Base-by-base conservation (phyloP, 2,888 invertebrate genomes). In the Chelonus formosanus region DNA sequence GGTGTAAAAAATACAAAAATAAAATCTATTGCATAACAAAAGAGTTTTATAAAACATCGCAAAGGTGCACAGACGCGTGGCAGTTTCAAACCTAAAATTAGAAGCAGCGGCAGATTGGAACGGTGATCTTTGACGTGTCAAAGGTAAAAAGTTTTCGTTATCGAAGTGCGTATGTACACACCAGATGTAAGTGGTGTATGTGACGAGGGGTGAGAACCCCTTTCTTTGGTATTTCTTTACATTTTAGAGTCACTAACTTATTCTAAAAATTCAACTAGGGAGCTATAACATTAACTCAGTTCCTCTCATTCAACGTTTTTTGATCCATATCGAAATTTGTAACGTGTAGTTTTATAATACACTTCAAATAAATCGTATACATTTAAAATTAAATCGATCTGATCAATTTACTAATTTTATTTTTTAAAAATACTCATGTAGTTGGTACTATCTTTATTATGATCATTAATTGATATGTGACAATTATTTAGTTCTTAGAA, bases 21-120 rank as follows among this genome's bases (percentile, higher is more conserved):
- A 6, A 52, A 6, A n/a, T 5, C 8, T 58, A 53, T 66, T 52
- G 44, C 45, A 61, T 44, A 64, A 72, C 67, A 72, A 69, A 67
- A 55, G 67, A 5, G 63, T 62, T 67, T 67, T 64, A 68, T 67
- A 61, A 55, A 65, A 68, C 60, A 50, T 62, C 62, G 55, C 47
- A 60, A 65, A 62, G 57, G 57, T 61, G 50, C 62, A 62, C 57
- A 10, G 70, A 64, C 70, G 69, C 71, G 73, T 73, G 71, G 65
- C 68, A 45, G 47, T 65, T 67, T 67, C 70, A 73, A 56, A 67
- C 71, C 67, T 78, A 77, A 79, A 80, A 79, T 75, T 73, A 72
- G 76, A 78, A 68, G 73, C 74, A 75, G 77, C 74, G 78, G 78
- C 79, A 77, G 76, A 77, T 73, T 79, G 75, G 76, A 77, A 80